Evolutionary conservation across 1,140 invertebrate genomes (phyloP).

Genomic region (Sinonovacula constricta): DNA sequence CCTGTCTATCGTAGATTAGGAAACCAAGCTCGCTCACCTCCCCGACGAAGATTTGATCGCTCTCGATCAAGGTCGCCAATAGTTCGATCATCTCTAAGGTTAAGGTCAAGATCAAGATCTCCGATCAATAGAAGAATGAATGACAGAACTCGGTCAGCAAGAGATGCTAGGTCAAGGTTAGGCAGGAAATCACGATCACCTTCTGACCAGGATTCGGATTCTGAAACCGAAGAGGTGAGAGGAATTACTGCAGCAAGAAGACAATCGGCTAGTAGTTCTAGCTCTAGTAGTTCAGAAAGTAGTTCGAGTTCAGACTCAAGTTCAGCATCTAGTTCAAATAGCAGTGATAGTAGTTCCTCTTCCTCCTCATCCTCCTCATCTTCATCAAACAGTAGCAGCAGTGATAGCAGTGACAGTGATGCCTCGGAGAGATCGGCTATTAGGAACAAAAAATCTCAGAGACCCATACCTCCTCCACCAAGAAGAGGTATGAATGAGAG

Average conservation of each 20-base stretch:
- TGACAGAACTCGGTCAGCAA: slow-evolving; percentile 9
- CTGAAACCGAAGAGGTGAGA: slow-evolving; percentile 8
- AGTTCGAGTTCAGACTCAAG: slow-evolving; percentile 6
- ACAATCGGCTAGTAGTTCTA: not conserved
- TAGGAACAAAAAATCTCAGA: slow-evolving; percentile 42
- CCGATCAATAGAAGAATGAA: not conserved
- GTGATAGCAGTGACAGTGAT: slow-evolving; percentile 42
- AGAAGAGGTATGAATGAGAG: not conserved
- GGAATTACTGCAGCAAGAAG: not conserved
- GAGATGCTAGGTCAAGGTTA: slow-evolving; percentile 30
- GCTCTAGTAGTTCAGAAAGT: slow-evolving; percentile 28
- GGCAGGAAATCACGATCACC: slow-evolving; percentile 35
- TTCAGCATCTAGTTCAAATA: slow-evolving; percentile 1
- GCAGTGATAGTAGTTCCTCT: slow-evolving; percentile 11
- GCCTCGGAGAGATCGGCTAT: slow-evolving; percentile 38
- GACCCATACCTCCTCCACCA: not conserved
- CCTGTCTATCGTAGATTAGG: slow-evolving; percentile 4
- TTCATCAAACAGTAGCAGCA: slow-evolving; percentile 5
- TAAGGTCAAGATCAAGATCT: not conserved
- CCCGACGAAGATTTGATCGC: slow-evolving; percentile 15
- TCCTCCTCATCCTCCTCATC: slow-evolving; percentile 42
- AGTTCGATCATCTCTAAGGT: not conserved
- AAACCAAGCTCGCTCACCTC: not conserved
- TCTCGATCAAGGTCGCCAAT: slow-evolving; percentile 29
- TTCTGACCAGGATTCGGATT: slow-evolving; percentile 11